Percentiles rank a stretch among this genome's conserved stretches.
These are phyloP conservation scores for Marisa cornuarietis DNA, from an alignment of 1,140 invertebrate species.

Conservation along the genomic window DNA sequence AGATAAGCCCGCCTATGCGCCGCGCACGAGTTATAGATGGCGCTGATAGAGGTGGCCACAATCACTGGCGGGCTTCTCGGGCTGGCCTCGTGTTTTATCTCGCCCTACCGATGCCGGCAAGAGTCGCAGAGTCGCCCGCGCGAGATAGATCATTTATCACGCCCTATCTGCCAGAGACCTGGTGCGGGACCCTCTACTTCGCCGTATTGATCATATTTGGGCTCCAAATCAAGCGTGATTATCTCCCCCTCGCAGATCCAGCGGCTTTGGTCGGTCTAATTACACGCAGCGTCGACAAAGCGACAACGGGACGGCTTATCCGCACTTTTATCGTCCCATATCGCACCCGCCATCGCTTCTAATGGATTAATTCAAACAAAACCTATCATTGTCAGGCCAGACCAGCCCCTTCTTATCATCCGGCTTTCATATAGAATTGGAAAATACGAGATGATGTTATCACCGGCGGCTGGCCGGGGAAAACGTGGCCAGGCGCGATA, in stretches of 20 bases:
- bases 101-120: background rate
- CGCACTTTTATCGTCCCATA: conserved; percentile 38
- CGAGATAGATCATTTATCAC: conserved; percentile 42
- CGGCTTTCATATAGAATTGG: conserved; percentile 47
- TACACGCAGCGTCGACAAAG: conserved; percentile 43
- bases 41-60: conserved; percentile 20
- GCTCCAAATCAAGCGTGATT: conserved; percentile 47
- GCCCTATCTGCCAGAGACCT: conserved; percentile 35
- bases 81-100: conserved; percentile 13
- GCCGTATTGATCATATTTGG: conserved; percentile 43
- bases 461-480: conserved; percentile 27
- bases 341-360: conserved; percentile 37
- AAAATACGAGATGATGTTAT: conserved; percentile 45
- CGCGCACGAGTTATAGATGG: conserved; percentile 12
- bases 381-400: conserved; percentile 42
- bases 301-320: conserved; percentile 39
- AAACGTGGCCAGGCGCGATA: conserved; percentile 37
- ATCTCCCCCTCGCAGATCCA: conserved; percentile 35
- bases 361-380: conserved; percentile 54
- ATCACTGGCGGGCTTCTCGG: conserved; percentile 17
- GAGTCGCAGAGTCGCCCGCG: conserved; percentile 33
- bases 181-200: conserved; percentile 28
- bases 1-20: conserved; percentile 35
- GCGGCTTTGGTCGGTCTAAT: conserved; percentile 43
- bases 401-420: conserved; percentile 40